Evolutionary conservation across 2,888 invertebrate genomes (phyloP).

Genomic region (Drosophila paranaensis): DNA sequence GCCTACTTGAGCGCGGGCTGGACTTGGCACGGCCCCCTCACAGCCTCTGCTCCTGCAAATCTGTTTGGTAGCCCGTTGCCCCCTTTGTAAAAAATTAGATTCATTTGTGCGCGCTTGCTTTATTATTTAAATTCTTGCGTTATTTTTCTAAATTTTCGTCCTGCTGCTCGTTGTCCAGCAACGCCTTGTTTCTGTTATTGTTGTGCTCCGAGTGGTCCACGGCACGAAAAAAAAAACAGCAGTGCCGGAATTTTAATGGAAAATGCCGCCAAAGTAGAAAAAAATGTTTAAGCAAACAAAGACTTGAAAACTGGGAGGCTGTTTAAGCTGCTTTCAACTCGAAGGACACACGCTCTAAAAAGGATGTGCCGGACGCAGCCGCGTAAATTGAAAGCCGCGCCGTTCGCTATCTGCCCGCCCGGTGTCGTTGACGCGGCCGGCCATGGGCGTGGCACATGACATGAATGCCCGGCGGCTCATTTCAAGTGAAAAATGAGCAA

Average conservation of each 20-base stretch:
- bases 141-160: constrained; percentile 77
- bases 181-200: constrained; percentile 22
- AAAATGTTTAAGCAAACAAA: constrained; percentile 76
- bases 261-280: constrained; percentile 78
- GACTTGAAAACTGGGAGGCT: constrained; percentile 56
- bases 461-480: constrained; percentile 78
- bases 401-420: constrained; percentile 55
- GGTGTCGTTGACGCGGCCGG: constrained; percentile 45
- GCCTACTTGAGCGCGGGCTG: constrained; percentile 24
- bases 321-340: constrained; percentile 72
- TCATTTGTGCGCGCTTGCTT: constrained; percentile 81
- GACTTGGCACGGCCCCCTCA: neutral
- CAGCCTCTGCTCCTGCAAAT: neutral
- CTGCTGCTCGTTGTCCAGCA: constrained; percentile 37
- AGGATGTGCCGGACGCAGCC: constrained; percentile 68
- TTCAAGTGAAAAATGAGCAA: constrained; percentile 79
- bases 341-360: constrained; percentile 68
- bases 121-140: constrained; percentile 81
- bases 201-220: constrained; percentile 30
- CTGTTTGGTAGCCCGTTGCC: constrained; percentile 44
- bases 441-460: constrained; percentile 62
- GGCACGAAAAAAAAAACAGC: constrained; percentile 32
- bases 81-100: constrained; percentile 80
- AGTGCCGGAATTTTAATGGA: constrained; percentile 83
- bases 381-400: constrained; percentile 73